Base-by-base conservation (phyloP, 2,888 invertebrate genomes). In the Pegoplata infirma region DNA sequence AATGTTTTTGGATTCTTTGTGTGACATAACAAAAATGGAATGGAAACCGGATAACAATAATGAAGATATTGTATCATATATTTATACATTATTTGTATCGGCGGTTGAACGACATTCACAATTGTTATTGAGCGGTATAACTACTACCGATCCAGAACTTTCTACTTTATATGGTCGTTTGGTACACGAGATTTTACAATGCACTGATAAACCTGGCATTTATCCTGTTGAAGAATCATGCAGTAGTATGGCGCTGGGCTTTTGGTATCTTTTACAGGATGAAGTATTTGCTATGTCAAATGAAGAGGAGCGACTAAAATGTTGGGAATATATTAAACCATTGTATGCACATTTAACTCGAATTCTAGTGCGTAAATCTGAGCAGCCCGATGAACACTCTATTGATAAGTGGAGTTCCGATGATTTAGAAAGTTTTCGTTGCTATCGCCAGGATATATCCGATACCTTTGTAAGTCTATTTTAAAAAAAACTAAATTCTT, bases 191-290 rank as follows among this genome's bases (percentile, higher is more conserved):
- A 91, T 97, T 77, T 89, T 98, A 64, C 92, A 93, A 69, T 96
- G 96, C 85, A 95, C 96, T 49, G 94, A 94, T 78, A 92, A 94
- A 80, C 93, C 90, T 2, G 97, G 97, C 0, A 92, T 94, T 81
- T 98, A 96, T 90, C 97, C 97, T 0, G 91, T 94, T 3, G 96
- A 98, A 85, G 98, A 98, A 90, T 94, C 93, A 0, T 93, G 95
- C 79, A 97, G 97, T 86, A 95, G 94, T 76, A 92, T 97, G 81
- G 93, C 96, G 0, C 94, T 97, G 90, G 95, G 95, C 3, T 96
- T 97, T 89, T 98, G 98, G 98, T 98, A 96, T 87, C 93, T 95
- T 69, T 89, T 98, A 64, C 97, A 98, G 58, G 89, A 89, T 76
- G 89, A 89, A 83, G 88, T 89, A 5, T 86, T 89, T 69, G 86